A percentile compares a stretch with the other conserved stretches of the same genome.
These are phyloP conservation scores for Larimichthys polyactis DNA, from an alignment of 2,113 vertebrate genomes.

Conservation along the genomic window DNA sequence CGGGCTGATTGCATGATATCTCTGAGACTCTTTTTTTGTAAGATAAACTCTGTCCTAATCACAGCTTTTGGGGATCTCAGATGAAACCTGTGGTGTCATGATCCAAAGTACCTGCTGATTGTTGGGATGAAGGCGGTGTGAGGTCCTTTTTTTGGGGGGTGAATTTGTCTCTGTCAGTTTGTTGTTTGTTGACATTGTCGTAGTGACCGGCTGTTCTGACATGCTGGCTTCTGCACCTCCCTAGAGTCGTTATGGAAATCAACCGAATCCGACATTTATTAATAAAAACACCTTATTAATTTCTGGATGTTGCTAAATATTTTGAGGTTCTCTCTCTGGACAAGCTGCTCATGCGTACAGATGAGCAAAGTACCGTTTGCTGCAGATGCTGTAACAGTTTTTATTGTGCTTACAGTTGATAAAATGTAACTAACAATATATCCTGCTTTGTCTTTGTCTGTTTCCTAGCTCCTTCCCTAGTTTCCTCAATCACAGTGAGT, in stretches of 20 bases:
- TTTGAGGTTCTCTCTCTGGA: not conserved
- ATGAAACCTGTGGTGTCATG: constrained; percentile 31
- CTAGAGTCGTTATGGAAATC: not conserved
- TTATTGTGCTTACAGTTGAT: not conserved
- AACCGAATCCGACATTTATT: not conserved
- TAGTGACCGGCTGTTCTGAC: not conserved
- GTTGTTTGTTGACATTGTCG: not conserved
- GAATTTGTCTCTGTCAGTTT: not conserved
- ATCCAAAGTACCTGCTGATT: constrained; percentile 4
- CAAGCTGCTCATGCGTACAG: not conserved
- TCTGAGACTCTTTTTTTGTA: not conserved
- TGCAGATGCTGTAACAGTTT: constrained; percentile 15
- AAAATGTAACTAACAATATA: not conserved
- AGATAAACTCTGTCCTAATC: constrained; percentile 34
- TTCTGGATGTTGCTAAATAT: not conserved
- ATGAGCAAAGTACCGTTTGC: not conserved
- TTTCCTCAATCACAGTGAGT: constrained; percentile 84
- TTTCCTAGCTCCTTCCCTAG: constrained; percentile 69
- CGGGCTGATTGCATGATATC: not conserved
- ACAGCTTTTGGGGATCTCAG: not conserved
- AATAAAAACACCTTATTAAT: not conserved
- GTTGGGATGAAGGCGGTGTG: not conserved
- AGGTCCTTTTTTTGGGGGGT: constrained; percentile 2
- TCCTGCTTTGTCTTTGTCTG: not conserved
- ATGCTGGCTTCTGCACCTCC: not conserved